phyloP scores from a whole-genome alignment of 2,888 invertebrate genomes.

The Limulus polyphemus region DNA sequence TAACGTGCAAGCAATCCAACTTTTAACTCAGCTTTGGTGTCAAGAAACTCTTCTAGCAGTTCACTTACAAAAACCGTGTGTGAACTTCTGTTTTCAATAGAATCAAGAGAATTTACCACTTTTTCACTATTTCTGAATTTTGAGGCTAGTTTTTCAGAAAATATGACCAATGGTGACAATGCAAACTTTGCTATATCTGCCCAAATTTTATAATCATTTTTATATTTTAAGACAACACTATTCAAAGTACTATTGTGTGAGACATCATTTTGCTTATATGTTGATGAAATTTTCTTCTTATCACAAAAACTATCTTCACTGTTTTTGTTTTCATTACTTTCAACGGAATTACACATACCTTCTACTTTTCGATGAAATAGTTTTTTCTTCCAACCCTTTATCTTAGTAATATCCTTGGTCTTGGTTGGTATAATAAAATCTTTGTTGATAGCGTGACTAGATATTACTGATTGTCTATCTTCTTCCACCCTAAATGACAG shows the following conservation, averaged over 20 bases:
- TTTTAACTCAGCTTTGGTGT: slow-evolving; percentile 8
- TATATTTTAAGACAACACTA: too few species aligned
- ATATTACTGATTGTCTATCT: too few species aligned
- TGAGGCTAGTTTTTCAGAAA: too few species aligned
- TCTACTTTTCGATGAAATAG: slow-evolving; percentile 8
- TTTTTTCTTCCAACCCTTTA: slow-evolving; percentile 22
- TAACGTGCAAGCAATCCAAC: slow-evolving; percentile 9
- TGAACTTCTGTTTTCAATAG: slow-evolving; percentile 1
- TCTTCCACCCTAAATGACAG: neutral
- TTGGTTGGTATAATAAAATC: slow-evolving; percentile 20
- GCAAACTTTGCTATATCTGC: neutral
- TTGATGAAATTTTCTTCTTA: too few species aligned
- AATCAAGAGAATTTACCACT: neutral
- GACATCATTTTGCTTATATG: neutral
- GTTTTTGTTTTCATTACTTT: neutral
- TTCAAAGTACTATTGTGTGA: neutral
- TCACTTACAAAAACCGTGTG: slow-evolving; percentile 18
- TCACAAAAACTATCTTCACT: neutral
- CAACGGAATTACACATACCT: neutral
- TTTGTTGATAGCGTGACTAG: neutral
- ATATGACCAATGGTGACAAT: neutral
- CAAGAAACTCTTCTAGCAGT: slow-evolving; percentile 12
- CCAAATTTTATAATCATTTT: neutral
- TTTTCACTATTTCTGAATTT: too few species aligned
- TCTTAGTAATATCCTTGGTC: slow-evolving; percentile 23